Percentiles rank a stretch among this genome's conserved stretches.
Conservation (phyloP, 2,888 invertebrate species). For the Hypomecis atomaria region DNA sequence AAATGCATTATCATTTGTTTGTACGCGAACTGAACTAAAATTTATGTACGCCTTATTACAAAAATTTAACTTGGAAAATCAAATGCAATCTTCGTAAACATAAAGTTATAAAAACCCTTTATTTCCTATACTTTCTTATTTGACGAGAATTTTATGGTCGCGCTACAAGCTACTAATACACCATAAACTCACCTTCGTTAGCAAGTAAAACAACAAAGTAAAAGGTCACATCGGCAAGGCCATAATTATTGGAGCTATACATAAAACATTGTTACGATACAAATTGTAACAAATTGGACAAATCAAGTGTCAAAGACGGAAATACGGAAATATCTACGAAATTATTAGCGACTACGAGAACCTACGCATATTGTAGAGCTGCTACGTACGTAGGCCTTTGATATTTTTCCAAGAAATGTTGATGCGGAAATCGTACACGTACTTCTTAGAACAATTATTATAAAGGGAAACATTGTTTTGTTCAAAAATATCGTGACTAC, state of each 20-base stretch:
- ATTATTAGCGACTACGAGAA: conserved; percentile 42
- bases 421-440: too few relatives aligned
- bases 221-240: conserved; percentile 1
- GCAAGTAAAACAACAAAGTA: conserved; percentile 7
- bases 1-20: too few relatives aligned
- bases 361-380: conserved; percentile 39
- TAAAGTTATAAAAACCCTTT: too few relatives aligned
- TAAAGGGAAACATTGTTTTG: too few relatives aligned
- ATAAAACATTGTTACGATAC: neutral
- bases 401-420: neutral
- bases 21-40: too few relatives aligned
- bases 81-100: too few relatives aligned
- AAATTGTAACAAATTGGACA: conserved; percentile 26
- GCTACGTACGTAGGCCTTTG: conserved; percentile 12
- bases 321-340: conserved; percentile 35
- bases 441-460: too few relatives aligned
- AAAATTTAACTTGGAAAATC: too few relatives aligned
- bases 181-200: conserved; percentile 2
- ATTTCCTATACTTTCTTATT: neutral
- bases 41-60: too few relatives aligned
- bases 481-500: too few relatives aligned
- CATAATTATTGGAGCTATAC: neutral
- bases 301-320: conserved; percentile 27
- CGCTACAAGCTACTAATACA: neutral
- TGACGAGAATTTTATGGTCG: neutral